Conservation (phyloP, 2,113 vertebrate species). For the Callocephalon fimbriatum region DNA sequence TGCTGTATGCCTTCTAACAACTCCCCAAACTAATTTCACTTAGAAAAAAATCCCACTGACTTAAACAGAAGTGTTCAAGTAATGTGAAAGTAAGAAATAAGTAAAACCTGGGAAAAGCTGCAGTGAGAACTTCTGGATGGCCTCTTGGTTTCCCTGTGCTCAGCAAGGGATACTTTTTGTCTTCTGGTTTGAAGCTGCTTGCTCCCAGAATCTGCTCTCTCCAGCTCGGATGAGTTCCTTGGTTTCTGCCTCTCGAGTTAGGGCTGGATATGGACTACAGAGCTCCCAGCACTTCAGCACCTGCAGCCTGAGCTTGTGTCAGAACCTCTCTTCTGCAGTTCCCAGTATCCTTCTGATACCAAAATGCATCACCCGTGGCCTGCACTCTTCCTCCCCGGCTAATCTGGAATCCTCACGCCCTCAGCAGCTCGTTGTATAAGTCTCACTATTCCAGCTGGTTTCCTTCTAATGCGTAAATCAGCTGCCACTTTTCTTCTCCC, state of each 20-base stretch:
- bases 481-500: neutral
- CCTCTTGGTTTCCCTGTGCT: neutral
- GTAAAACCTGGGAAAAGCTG: neutral
- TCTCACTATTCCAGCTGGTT: neutral
- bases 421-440: rapidly evolving
- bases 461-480: rapidly evolving
- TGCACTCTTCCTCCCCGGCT: rapidly evolving
- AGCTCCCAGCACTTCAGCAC: neutral
- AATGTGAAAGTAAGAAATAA: neutral
- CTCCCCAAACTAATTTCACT: neutral
- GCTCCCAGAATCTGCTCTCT: rapidly evolving
- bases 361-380: neutral
- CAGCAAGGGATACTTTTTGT: neutral
- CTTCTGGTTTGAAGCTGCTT: neutral
- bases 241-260: rapidly evolving
- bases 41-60: neutral
- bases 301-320: neutral
- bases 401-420: neutral
- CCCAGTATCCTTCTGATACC: neutral
- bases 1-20: neutral
- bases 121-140: neutral
- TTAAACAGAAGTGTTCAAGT: neutral
- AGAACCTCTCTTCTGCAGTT: neutral
- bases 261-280: neutral
- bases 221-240: neutral